Percentiles rank a stretch among this genome's conserved stretches.
Conservation (phyloP, 2,113 vertebrate species). For the Plecturocebus donacophilus region DNA sequence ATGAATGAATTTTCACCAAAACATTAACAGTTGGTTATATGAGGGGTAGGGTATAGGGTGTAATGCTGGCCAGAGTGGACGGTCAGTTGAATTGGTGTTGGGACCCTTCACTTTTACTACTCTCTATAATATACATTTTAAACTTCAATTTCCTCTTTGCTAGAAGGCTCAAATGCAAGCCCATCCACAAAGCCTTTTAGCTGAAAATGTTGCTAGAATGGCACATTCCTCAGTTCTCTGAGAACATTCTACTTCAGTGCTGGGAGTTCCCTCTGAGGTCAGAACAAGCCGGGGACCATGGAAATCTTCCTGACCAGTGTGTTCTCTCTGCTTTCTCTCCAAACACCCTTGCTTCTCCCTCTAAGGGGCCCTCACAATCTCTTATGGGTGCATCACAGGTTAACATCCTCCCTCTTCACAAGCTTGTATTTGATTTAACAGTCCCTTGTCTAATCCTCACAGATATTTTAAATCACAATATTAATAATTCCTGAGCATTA, state of each 20-base stretch:
- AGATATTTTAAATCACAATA: not conserved
- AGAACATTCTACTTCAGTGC: not conserved
- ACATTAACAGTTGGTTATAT: not conserved
- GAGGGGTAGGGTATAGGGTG: rapidly evolving
- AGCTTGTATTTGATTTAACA: not conserved
- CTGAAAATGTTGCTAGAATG: not conserved
- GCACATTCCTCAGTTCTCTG: not conserved
- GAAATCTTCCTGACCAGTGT: not conserved
- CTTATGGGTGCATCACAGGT: not conserved
- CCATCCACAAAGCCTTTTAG: not conserved
- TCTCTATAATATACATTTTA: not conserved
- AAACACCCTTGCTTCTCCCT: not conserved
- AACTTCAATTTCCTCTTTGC: not conserved
- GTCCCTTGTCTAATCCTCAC: not conserved
- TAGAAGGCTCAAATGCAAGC: not conserved
- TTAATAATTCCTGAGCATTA: not conserved
- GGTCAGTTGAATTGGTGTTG: not conserved
- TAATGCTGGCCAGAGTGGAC: not conserved
- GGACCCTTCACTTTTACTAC: not conserved
- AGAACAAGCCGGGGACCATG: not conserved
- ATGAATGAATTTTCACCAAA: not conserved
- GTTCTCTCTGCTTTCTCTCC: not conserved
- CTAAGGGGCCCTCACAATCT: not conserved
- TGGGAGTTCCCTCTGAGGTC: not conserved
- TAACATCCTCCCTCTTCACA: not conserved